These are phyloP conservation scores for Eilema depressum DNA, from an alignment of 2,888 invertebrate species.

Conservation along the genomic window DNA sequence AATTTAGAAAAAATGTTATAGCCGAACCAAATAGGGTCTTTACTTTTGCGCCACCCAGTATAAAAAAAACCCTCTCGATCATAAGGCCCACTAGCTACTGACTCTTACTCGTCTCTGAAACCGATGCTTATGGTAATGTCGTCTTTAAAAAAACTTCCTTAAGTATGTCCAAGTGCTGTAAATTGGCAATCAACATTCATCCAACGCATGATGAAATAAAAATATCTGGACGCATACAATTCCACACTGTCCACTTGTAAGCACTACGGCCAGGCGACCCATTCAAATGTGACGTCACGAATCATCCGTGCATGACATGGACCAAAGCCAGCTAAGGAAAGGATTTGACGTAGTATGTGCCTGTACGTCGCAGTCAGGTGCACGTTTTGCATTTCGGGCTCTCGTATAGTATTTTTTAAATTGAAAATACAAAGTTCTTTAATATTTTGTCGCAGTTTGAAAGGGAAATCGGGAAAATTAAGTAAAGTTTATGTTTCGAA, in stretches of 20 bases:
- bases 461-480: not conserved
- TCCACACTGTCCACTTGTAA: slow-evolving; percentile 31
- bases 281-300: slow-evolving; percentile 47
- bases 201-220: slow-evolving; percentile 10
- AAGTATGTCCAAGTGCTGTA: not conserved
- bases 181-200: slow-evolving; percentile 8
- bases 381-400: slow-evolving; percentile 38
- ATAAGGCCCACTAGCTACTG: no score
- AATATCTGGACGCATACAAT: slow-evolving; percentile 34
- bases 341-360: slow-evolving; percentile 55
- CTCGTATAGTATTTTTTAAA: not conserved
- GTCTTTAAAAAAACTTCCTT: no score
- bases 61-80: no score
- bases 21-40: no score
- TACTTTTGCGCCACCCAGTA: no score
- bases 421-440: slow-evolving; percentile 2
- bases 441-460: not conserved
- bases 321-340: slow-evolving; percentile 39
- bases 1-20: no score
- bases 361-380: slow-evolving; percentile 44
- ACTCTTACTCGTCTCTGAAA: no score
- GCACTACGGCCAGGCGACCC: slow-evolving; percentile 32
- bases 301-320: slow-evolving; percentile 54
- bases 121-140: no score
- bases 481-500: no score